Conservation (phyloP, 2,113 vertebrate species). For the Genyomyrus donnyi region DNA sequence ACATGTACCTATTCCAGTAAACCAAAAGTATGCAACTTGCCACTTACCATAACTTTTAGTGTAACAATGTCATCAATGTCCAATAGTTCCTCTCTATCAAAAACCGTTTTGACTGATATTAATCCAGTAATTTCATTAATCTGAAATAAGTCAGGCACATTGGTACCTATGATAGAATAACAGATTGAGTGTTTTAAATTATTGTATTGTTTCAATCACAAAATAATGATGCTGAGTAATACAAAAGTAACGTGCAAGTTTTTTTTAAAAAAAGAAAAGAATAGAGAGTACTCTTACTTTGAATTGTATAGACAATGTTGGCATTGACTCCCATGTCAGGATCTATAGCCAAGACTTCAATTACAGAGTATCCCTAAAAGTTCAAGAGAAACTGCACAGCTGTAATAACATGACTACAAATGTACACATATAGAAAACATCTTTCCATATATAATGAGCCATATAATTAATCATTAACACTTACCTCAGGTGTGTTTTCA, state of each 20-base stretch:
- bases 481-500: constrained; percentile 55
- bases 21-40: constrained; percentile 50
- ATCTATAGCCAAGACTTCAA: constrained; percentile 64
- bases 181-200: neutral
- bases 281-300: constrained; percentile 45
- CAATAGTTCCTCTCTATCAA: constrained; percentile 73
- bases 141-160: constrained; percentile 49
- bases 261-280: neutral
- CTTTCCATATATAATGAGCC: neutral
- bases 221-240: neutral
- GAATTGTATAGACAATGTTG: constrained; percentile 56
- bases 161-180: constrained; percentile 36
- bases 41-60: constrained; percentile 67
- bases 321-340: constrained; percentile 66
- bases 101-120: constrained; percentile 50
- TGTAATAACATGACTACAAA: neutral
- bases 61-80: constrained; percentile 46
- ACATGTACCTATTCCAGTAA: neutral
- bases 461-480: constrained; percentile 7
- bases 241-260: neutral
- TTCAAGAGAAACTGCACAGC: constrained; percentile 1
- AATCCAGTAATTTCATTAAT: constrained; percentile 46
- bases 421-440: neutral
- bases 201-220: neutral
- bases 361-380: constrained; percentile 50